Evolutionary conservation across 2,797 vertebrate genomes (phyloP).

Genomic region (Dermochelys coriacea): DNA sequence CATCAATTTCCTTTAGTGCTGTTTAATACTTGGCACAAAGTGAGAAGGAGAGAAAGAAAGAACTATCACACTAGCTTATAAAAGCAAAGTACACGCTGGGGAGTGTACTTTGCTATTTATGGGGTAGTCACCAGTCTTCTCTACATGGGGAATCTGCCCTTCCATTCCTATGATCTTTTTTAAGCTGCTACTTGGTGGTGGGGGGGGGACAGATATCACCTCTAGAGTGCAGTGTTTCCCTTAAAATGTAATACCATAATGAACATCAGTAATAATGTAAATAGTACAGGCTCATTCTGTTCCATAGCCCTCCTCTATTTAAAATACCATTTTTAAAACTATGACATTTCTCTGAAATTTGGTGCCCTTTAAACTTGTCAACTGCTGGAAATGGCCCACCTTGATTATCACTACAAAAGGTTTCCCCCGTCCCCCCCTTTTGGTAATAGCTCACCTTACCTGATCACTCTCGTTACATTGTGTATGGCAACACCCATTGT

Average conservation of each 20-base stretch:
- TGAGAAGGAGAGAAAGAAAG: not conserved
- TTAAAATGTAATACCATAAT: not conserved
- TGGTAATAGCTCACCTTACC: too few species aligned
- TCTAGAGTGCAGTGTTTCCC: constrained; percentile 61
- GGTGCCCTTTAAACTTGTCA: not conserved
- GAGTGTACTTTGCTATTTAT: not conserved
- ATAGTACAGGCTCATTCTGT: not conserved
- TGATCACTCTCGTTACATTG: too few species aligned
- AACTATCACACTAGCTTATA: fast-evolving
- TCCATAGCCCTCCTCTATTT: not conserved
- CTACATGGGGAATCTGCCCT: not conserved
- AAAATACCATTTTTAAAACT: not conserved
- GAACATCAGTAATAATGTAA: fast-evolving
- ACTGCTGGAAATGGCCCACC: too few species aligned
- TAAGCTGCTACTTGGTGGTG: fast-evolving
- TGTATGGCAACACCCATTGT: too few species aligned
- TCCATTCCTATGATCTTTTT: not conserved
- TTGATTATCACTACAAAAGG: too few species aligned
- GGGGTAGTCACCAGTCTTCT: not conserved
- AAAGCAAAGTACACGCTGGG: not conserved
- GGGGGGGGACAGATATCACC: constrained; percentile 24
- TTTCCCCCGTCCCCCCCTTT: too few species aligned
- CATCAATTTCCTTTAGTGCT: not conserved
- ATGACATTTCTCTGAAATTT: not conserved
- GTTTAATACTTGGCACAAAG: not conserved